A percentile compares a stretch with the other conserved stretches of the same genome.
Evolutionary conservation across 2,113 vertebrate species (phyloP).

Genomic region (Anseranas semipalmata): DNA sequence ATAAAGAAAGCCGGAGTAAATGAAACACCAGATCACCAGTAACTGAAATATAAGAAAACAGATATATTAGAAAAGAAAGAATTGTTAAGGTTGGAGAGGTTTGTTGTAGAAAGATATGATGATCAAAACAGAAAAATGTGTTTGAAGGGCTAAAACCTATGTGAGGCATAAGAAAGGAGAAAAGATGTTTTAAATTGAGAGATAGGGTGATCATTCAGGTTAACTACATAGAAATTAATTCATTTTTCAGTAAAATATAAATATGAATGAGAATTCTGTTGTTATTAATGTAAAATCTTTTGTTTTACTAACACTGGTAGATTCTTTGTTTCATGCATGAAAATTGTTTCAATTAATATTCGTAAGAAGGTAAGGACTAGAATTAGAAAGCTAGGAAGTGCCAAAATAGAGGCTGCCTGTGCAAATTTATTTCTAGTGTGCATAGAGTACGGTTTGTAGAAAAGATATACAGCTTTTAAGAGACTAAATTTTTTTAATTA

Average conservation of each 20-base stretch:
- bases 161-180: neutral
- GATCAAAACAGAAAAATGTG: neutral
- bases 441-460: neutral
- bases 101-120: neutral
- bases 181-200: neutral
- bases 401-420: neutral
- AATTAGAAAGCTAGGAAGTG: neutral
- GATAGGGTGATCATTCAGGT: neutral
- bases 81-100: neutral
- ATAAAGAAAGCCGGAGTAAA: neutral
- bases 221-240: neutral
- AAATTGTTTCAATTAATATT: neutral
- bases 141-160: neutral
- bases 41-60: neutral
- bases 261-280: neutral
- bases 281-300: neutral
- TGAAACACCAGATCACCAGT: neutral
- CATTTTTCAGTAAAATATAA: neutral
- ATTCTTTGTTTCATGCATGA: neutral
- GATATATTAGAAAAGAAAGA: neutral
- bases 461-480: neutral
- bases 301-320: neutral
- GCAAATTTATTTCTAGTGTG: neutral
- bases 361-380: neutral
- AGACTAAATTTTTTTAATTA: neutral